A percentile compares a stretch with the other conserved stretches of the same genome.
These are phyloP conservation scores for Myopa tessellatipennis DNA, from an alignment of 2,888 invertebrate species.

Conservation along the genomic window DNA sequence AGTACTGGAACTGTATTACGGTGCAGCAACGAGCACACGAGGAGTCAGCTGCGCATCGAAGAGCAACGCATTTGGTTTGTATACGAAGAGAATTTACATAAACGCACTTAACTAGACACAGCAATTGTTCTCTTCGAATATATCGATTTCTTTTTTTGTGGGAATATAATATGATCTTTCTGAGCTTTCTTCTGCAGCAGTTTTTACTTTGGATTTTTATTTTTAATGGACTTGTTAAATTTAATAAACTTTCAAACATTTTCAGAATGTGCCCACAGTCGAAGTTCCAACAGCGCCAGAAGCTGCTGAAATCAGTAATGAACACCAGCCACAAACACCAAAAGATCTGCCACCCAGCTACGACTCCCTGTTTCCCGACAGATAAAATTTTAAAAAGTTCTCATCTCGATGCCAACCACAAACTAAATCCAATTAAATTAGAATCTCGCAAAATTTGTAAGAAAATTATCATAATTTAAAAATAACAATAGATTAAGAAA, in stretches of 20 bases:
- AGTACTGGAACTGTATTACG: conserved; percentile 66
- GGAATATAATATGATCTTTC: too few species aligned
- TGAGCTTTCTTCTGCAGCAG: too few species aligned
- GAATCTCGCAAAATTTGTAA: conserved; percentile 39
- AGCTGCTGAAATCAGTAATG: conserved; percentile 51
- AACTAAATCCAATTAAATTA: conserved; percentile 30
- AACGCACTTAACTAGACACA: not conserved
- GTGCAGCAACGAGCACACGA: conserved; percentile 65
- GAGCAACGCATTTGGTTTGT: conserved; percentile 50
- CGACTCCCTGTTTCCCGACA: conserved; percentile 65
- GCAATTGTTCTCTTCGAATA: too few species aligned
- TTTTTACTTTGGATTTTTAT: too few species aligned
- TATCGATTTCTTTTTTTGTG: too few species aligned
- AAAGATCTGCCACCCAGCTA: conserved; percentile 67
- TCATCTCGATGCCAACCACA: conserved; percentile 11
- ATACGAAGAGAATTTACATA: not conserved
- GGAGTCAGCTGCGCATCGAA: conserved; percentile 57
- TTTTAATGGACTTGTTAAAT: not conserved
- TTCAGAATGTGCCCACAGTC: conserved; percentile 60
- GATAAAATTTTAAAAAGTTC: conserved; percentile 54
- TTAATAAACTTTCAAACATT: not conserved
- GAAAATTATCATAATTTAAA: conserved; percentile 27
- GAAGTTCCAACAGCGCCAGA: conserved; percentile 57
- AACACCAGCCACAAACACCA: conserved; percentile 58
- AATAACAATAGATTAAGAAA: conserved; percentile 20